Evolutionary conservation across 92 coral and sea anemone genomes (phyloP).

Genomic region (Hydrozoanthus gracilis): DNA sequence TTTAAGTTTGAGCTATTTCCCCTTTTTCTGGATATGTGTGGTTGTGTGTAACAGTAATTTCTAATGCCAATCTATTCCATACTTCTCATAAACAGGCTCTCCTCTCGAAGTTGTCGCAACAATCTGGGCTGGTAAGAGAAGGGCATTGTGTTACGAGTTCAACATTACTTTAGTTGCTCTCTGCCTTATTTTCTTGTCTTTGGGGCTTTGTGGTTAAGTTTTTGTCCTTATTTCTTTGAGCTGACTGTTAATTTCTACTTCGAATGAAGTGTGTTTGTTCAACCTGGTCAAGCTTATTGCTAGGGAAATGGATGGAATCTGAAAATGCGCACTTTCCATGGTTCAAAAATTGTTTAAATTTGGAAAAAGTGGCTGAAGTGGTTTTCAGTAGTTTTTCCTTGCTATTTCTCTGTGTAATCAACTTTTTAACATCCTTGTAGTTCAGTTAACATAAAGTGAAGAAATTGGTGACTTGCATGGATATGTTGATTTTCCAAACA

Average conservation of each 20-base stretch:
- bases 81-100: slow-evolving; percentile 41
- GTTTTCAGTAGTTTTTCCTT: too few relatives aligned
- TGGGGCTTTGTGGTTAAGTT: too few relatives aligned
- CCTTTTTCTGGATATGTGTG: neutral
- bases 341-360: too few relatives aligned
- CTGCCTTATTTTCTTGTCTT: neutral
- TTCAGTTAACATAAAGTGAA: too few relatives aligned
- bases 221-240: neutral
- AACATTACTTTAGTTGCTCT: neutral
- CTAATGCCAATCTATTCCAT: slow-evolving; percentile 37
- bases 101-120: slow-evolving; percentile 39
- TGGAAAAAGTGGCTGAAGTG: too few relatives aligned
- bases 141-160: neutral
- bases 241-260: neutral
- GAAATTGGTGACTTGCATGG: too few relatives aligned
- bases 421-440: too few relatives aligned
- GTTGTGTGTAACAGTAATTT: neutral
- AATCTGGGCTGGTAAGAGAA: slow-evolving; percentile 43
- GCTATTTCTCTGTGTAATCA: too few relatives aligned
- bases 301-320: too few relatives aligned
- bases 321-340: neutral
- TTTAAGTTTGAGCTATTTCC: neutral
- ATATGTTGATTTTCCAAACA: too few relatives aligned
- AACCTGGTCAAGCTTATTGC: too few relatives aligned
- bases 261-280: neutral